These are phyloP conservation scores for Aphidoletes aphidimyza DNA, from an alignment of 2,888 invertebrate genomes.

Conservation along the genomic window DNA sequence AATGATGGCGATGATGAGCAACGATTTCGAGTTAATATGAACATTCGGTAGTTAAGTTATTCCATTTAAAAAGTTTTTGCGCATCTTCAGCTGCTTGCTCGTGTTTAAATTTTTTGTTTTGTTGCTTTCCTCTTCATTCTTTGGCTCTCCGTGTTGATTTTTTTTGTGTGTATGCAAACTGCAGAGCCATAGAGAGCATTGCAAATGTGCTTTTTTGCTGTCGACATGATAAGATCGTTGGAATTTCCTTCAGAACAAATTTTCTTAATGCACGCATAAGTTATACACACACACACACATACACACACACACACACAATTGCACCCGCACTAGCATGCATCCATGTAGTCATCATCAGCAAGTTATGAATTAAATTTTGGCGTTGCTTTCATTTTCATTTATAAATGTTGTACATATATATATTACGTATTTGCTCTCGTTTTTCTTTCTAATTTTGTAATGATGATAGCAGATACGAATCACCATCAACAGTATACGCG, in stretches of 20 bases:
- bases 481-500: neutral
- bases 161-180: neutral
- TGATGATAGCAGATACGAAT: neutral
- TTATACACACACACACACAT: neutral
- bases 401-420: too few species aligned
- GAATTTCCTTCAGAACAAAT: conserved; percentile 7
- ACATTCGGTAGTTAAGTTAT: conserved; percentile 31
- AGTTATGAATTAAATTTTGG: too few species aligned
- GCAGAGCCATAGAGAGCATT: neutral
- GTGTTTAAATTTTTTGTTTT: neutral
- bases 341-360: neutral
- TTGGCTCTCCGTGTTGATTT: neutral
- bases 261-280: conserved; percentile 25
- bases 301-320: too few species aligned
- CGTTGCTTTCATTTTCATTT: neutral
- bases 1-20: conserved; percentile 43
- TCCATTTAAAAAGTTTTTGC: neutral
- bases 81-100: neutral
- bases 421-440: too few species aligned
- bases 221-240: conserved; percentile 8
- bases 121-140: neutral
- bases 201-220: neutral
- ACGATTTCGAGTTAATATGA: conserved; percentile 44
- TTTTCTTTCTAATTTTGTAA: conserved; percentile 11
- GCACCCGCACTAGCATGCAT: too few species aligned